Conservation (phyloP, 2,113 vertebrate species). For the Laterallus jamaicensis region DNA sequence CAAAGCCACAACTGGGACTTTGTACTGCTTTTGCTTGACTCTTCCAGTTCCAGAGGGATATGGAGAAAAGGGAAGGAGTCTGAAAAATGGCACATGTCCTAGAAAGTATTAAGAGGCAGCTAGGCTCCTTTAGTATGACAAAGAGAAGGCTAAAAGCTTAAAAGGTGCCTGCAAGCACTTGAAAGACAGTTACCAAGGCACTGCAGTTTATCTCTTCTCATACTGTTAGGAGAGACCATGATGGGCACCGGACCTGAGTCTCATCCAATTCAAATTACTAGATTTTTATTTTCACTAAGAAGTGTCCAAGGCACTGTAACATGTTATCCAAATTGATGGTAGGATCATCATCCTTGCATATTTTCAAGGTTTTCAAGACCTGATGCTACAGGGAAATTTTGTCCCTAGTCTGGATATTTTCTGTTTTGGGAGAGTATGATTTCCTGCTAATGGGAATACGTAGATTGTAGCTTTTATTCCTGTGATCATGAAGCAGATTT, state of each 20-base stretch:
- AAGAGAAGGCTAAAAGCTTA: background rate
- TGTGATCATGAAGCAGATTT: background rate
- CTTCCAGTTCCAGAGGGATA: background rate
- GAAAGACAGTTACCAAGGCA: background rate
- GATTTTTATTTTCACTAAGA: background rate
- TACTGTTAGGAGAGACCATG: background rate
- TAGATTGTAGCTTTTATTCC: background rate
- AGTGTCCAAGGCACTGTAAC: background rate
- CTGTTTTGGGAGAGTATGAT: rapidly evolving
- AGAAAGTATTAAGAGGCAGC: background rate
- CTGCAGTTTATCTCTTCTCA: background rate
- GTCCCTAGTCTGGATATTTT: background rate
- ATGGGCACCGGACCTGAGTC: background rate
- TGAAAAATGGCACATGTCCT: background rate
- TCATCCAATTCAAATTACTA: background rate
- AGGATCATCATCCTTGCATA: background rate
- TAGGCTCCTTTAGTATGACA: background rate
- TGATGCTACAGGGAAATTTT: background rate
- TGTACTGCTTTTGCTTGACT: background rate
- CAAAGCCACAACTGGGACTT: background rate
- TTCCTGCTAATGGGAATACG: background rate
- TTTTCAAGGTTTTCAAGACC: background rate
- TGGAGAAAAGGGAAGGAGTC: background rate
- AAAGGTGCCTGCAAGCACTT: background rate
- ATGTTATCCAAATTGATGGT: background rate